These are phyloP conservation scores for Fissipunctia ypsillon DNA, from an alignment of 2,888 invertebrate genomes.

Conservation along the genomic window DNA sequence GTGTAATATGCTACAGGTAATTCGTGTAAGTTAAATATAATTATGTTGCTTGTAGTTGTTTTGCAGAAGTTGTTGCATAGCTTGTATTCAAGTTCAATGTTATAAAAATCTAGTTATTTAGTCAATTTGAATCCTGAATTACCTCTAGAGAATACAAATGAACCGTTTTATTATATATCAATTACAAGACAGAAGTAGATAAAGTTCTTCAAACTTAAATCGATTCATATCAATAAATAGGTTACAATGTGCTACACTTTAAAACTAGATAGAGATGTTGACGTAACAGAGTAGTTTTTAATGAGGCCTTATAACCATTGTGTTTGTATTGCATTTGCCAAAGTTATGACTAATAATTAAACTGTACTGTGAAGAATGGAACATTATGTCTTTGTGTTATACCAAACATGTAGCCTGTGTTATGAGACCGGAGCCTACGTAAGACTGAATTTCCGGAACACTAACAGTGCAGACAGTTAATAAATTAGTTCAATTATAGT, in stretches of 20 bases:
- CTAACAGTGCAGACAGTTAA: conserved; percentile 62
- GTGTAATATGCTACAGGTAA: conserved; percentile 57
- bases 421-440: conserved; percentile 54
- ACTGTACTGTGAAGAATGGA: conserved; percentile 54
- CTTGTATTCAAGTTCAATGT: conserved; percentile 39
- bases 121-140: conserved; percentile 18
- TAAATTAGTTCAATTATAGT: conserved; percentile 70
- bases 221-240: conserved; percentile 46
- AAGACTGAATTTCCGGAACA: conserved; percentile 72
- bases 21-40: conserved; percentile 32
- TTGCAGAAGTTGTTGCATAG: conserved; percentile 53
- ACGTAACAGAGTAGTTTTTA: conserved; percentile 34
- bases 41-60: conserved; percentile 43
- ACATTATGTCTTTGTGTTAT: conserved; percentile 44
- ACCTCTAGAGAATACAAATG: conserved; percentile 22
- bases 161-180: conserved; percentile 15
- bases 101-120: conserved; percentile 33
- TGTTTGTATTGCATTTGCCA: conserved; percentile 66
- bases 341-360: conserved; percentile 65
- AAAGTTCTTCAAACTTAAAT: conserved; percentile 29
- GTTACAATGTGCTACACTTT: conserved; percentile 25
- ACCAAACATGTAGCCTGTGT: conserved; percentile 54
- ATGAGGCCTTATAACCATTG: conserved; percentile 44
- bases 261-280: conserved; percentile 40
- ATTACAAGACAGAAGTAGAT: conserved; percentile 15